Evolutionary conservation across 2,797 vertebrate species (phyloP).

Genomic region (Oryzias dopingdopingensis): DNA sequence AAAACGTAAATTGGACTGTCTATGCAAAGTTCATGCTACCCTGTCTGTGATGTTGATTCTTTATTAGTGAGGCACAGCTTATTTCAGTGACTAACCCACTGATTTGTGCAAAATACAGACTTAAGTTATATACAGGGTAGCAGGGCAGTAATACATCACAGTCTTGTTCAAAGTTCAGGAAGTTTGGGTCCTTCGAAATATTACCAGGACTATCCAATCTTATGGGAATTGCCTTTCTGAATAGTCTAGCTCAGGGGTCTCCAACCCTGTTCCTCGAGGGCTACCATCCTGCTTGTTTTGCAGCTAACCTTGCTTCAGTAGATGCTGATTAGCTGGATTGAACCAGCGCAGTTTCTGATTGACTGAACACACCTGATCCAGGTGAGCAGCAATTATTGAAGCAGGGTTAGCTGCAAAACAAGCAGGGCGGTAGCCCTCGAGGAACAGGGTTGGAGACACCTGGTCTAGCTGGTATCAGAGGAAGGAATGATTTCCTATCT

Average conservation of each 20-base stretch:
- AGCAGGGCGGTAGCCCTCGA: no score
- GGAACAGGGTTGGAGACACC: no score
- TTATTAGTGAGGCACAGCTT: constrained; percentile 1
- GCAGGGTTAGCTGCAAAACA: no score
- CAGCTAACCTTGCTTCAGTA: no score
- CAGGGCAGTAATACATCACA: constrained; percentile 2
- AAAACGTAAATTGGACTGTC: constrained; percentile 12
- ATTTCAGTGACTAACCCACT: background rate
- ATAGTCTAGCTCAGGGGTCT: constrained; percentile 12
- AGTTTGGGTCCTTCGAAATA: constrained; percentile 26
- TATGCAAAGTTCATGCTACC: constrained; percentile 5
- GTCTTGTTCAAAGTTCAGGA: constrained; percentile 28
- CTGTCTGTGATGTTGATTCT: constrained; percentile 1
- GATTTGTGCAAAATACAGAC: constrained; percentile 10
- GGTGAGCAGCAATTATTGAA: no score
- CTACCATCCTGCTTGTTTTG: no score
- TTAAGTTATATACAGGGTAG: constrained; percentile 5
- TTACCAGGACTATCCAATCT: constrained; percentile 21
- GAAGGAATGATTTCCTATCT: constrained; percentile 11
- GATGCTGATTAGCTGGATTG: no score
- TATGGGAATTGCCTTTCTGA: constrained; percentile 9
- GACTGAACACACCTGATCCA: no score
- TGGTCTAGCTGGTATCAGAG: constrained; percentile 4
- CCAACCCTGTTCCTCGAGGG: no score
- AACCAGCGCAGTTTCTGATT: no score